phyloP scores from a whole-genome alignment of 2,113 vertebrate species.

The Fulmarus glacialis region DNA sequence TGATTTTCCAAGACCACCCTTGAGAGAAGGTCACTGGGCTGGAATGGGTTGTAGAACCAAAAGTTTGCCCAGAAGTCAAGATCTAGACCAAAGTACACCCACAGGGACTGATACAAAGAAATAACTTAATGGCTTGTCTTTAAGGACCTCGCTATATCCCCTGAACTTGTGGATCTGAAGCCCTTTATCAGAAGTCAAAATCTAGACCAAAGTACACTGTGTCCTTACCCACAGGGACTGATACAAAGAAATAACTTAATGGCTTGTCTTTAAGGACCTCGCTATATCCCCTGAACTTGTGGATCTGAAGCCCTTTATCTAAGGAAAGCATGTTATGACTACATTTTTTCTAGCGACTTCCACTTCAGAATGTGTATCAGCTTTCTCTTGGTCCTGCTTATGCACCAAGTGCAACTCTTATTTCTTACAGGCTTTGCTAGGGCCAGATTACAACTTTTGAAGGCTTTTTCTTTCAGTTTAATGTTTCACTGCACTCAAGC shows the following conservation, averaged over 20 bases:
- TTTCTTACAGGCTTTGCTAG: not conserved
- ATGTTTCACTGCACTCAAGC: not conserved
- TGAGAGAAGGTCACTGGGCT: not conserved
- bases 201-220: rapidly evolving
- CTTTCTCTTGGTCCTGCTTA: not conserved
- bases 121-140: not conserved
- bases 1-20: not conserved
- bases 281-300: not conserved
- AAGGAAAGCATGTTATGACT: not conserved
- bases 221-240: not conserved
- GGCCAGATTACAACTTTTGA: not conserved
- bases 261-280: not conserved
- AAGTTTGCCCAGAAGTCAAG: not conserved
- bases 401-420: not conserved
- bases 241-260: not conserved
- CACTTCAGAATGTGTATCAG: not conserved
- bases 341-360: not conserved
- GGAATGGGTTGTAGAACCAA: not conserved
- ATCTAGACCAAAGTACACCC: not conserved
- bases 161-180: not conserved
- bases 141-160: not conserved
- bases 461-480: not conserved
- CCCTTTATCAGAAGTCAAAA: too few species aligned
- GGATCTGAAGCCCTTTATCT: not conserved
- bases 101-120: not conserved